Evolutionary conservation across 2,888 invertebrate genomes (phyloP).

Genomic region (Choristoneura rosaceana): DNA sequence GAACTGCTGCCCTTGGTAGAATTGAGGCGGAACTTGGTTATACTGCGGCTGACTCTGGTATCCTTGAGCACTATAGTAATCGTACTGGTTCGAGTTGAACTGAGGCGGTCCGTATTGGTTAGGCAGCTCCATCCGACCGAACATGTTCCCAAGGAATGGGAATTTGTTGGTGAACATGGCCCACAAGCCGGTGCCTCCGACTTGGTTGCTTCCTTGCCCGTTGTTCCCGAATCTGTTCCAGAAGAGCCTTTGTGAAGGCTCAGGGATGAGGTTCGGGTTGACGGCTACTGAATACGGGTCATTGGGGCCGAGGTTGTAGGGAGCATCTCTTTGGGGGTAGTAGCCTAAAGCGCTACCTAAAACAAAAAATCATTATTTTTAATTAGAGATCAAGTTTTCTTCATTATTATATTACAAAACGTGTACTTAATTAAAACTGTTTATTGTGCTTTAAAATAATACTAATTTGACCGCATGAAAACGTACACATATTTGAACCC

Average conservation of each 20-base stretch:
- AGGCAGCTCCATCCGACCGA: slow-evolving; percentile 73
- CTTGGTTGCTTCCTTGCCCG: slow-evolving; percentile 73
- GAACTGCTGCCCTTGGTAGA: slow-evolving; percentile 53
- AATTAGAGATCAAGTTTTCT: neutral
- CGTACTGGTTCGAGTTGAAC: slow-evolving; percentile 46
- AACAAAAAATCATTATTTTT: slow-evolving; percentile 49
- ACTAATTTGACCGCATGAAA: neutral
- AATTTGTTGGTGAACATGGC: slow-evolving; percentile 77
- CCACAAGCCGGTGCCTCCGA: slow-evolving; percentile 78
- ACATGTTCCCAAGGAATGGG: slow-evolving; percentile 75
- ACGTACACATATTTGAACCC: neutral
- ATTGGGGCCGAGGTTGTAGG: slow-evolving; percentile 70
- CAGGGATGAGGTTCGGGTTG: slow-evolving; percentile 60
- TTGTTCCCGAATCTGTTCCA: slow-evolving; percentile 60
- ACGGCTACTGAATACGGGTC: slow-evolving; percentile 67
- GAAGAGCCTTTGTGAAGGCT: slow-evolving; percentile 75
- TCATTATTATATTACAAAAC: neutral
- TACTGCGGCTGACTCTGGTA: slow-evolving; percentile 53
- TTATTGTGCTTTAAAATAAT: neutral
- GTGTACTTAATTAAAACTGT: neutral
- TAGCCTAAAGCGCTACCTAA: slow-evolving; percentile 72
- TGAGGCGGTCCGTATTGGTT: slow-evolving; percentile 51
- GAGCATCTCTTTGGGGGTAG: slow-evolving; percentile 69
- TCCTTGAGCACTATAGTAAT: slow-evolving; percentile 47
- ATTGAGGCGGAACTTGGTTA: slow-evolving; percentile 49